phyloP scores from a whole-genome alignment of 2,797 vertebrate species.

The Malacoraja senta region DNA sequence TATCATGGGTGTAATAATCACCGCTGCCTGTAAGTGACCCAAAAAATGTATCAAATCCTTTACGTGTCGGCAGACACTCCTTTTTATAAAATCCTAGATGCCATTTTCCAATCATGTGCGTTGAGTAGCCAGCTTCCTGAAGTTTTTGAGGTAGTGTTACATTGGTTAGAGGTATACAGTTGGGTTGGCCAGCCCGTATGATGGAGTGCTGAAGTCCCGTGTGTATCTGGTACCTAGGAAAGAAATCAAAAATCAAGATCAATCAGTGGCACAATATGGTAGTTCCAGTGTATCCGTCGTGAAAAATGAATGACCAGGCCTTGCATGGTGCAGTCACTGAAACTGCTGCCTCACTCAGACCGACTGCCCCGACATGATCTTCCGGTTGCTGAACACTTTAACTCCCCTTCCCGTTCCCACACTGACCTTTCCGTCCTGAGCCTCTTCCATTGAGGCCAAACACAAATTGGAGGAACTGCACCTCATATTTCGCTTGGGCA shows the following conservation, averaged over 20 bases:
- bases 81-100: conserved; percentile 91
- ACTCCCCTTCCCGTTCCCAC: no score
- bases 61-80: conserved; percentile 85
- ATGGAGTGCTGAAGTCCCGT: conserved; percentile 96
- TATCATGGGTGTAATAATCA: conserved; percentile 92
- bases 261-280: neutral
- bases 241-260: conserved; percentile 39
- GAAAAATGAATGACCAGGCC: neutral
- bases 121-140: conserved; percentile 81
- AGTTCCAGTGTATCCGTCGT: neutral
- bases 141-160: conserved; percentile 89
- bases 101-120: conserved; percentile 98
- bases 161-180: conserved; percentile 87
- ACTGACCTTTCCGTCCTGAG: no score
- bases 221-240: conserved; percentile 90
- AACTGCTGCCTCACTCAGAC: neutral
- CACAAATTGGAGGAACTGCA: no score
- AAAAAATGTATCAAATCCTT: conserved; percentile 91
- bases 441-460: no score
- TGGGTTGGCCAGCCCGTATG: conserved; percentile 85
- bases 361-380: no score
- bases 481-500: no score
- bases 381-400: no score
- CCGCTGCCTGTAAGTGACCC: conserved; percentile 88
- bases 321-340: neutral